phyloP scores from a whole-genome alignment of 2,113 vertebrate species.

The Mixornis gularis region DNA sequence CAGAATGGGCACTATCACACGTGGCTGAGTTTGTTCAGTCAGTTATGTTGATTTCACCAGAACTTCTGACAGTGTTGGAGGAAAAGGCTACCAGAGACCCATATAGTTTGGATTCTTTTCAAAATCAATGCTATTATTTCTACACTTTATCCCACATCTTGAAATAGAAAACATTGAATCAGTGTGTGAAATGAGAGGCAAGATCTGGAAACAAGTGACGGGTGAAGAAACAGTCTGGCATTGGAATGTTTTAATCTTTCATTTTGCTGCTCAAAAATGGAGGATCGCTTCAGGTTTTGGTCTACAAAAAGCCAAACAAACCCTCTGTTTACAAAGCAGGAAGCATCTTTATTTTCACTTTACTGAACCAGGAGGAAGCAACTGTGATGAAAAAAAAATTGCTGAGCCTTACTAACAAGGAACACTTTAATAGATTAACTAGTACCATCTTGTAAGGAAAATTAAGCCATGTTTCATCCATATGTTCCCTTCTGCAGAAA shows the following conservation, averaged over 20 bases:
- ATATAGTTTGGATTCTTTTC: constrained; percentile 47
- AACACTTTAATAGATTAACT: constrained; percentile 60
- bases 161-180: constrained; percentile 52
- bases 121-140: constrained; percentile 59
- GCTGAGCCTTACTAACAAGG: constrained; percentile 71
- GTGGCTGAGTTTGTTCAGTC: constrained; percentile 57
- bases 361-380: constrained; percentile 72
- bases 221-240: constrained; percentile 46
- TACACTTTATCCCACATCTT: constrained; percentile 58
- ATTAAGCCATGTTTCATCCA: constrained; percentile 80
- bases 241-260: constrained; percentile 63
- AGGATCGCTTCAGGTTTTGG: constrained; percentile 62
- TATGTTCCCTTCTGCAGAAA: constrained; percentile 69
- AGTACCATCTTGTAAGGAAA: constrained; percentile 75
- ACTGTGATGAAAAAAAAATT: constrained; percentile 63
- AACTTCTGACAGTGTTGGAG: constrained; percentile 53
- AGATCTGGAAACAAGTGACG: constrained; percentile 50
- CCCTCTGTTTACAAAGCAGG: constrained; percentile 66
- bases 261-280: constrained; percentile 64
- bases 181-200: constrained; percentile 29
- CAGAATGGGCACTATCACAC: constrained; percentile 48
- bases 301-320: constrained; percentile 57
- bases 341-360: constrained; percentile 63
- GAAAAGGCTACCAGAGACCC: constrained; percentile 59
- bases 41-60: constrained; percentile 41